Evolutionary conservation across 2,113 vertebrate genomes (phyloP).

Genomic region (human): GRCh38 chr1:36814501-36815000

Average conservation of each 20-base stretch:
- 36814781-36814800: background rate
- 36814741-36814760: background rate
- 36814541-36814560: background rate
- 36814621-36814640: too few species aligned
- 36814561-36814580: background rate
- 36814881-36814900: background rate
- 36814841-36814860: background rate
- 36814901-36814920: background rate
- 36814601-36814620: too few species aligned
- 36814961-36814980: background rate
- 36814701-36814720: too few species aligned
- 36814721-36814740: too few species aligned
- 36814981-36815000: background rate
- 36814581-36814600: too few species aligned
- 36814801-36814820: background rate
- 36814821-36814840: background rate
- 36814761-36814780: background rate
- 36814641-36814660: too few species aligned
- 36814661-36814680: too few species aligned
- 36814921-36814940: background rate
- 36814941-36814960: background rate
- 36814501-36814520: too few species aligned
- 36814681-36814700: too few species aligned
- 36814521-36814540: background rate
- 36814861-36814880: background rate